Base-by-base conservation (phyloP, 2,888 invertebrate species). In the Stramonita haemastoma region DNA sequence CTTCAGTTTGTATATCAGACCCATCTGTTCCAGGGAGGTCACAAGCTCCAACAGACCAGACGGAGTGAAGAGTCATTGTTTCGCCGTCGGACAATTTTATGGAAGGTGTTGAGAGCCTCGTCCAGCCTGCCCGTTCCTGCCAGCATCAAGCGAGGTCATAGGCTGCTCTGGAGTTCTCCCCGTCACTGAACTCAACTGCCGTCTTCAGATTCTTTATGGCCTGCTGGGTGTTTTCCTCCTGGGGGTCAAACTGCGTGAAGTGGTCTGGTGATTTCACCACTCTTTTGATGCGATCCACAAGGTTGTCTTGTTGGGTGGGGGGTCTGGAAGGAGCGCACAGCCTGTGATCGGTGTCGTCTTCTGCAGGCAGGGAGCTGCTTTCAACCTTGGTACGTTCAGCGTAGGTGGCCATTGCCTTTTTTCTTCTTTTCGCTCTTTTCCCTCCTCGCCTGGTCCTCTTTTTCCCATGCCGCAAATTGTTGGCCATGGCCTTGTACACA, bases 401-500 rank as follows among this genome's bases (percentile, higher is more conserved):
- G 11, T 34, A 13, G 29, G 29, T 26, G 15, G 57, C 86, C 19
- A 57, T 66, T 17, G 86, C 60, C 5, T 32, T 86, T n/a, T 34
- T 60, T 15, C 86, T 60, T 34, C 57, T 66, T 66, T 86, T 56
- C 13, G 32, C 86, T 34, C 86, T 60, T 22, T 66, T 70, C 13
- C 73, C 73, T 22, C 32, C 87, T 46, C 87, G 36, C 22, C 46
- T 87, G 26, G 87, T 73, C 46, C 29, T 87, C 87, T 19, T 26
- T 46, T 87, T 87, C n/a, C 87, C 87, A n/a, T 87, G 34, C 56
- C 46, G 34, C 2, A 56, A 11, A 46, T 87, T 46, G n/a, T 73
- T 89, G 1, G 89, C 89, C 32, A 89, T 22, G 13, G 89, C 89
- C 46, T 89, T 89, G 89, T 73, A 85, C 2, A 85, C 85, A 8